phyloP scores from a whole-genome alignment of 2,797 vertebrate genomes.

The Podargus strigoides region DNA sequence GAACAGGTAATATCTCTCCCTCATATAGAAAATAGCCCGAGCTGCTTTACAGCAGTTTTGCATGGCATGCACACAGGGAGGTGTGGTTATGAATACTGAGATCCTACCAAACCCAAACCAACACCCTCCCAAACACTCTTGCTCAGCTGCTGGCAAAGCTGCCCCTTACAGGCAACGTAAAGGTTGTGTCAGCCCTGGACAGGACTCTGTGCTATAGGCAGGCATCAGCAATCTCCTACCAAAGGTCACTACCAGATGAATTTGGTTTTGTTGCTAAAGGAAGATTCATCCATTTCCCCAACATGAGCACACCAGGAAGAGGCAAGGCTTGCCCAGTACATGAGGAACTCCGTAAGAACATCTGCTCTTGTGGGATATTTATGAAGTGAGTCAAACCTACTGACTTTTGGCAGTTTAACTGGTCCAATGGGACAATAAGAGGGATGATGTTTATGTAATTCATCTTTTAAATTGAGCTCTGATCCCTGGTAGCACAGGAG shows the following conservation, averaged over 20 bases:
- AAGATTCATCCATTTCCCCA: not conserved
- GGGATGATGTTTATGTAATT: not conserved
- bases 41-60: not conserved
- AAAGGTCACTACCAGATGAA: not conserved
- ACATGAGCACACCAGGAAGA: not conserved
- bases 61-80: not conserved
- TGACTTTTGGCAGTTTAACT: not conserved
- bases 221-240: not conserved
- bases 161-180: not conserved
- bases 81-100: not conserved
- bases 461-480: not conserved
- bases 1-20: not conserved
- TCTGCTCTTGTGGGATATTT: not conserved
- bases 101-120: not conserved
- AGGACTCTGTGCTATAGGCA: not conserved
- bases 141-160: not conserved
- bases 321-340: not conserved
- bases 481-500: not conserved
- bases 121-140: not conserved
- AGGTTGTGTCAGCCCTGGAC: not conserved
- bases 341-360: not conserved
- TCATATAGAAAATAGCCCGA: rapidly evolving
- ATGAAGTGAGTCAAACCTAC: not conserved
- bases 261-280: not conserved
- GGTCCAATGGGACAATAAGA: not conserved